phyloP scores from a whole-genome alignment of 2,888 invertebrate species.

The Sesamia inferens region DNA sequence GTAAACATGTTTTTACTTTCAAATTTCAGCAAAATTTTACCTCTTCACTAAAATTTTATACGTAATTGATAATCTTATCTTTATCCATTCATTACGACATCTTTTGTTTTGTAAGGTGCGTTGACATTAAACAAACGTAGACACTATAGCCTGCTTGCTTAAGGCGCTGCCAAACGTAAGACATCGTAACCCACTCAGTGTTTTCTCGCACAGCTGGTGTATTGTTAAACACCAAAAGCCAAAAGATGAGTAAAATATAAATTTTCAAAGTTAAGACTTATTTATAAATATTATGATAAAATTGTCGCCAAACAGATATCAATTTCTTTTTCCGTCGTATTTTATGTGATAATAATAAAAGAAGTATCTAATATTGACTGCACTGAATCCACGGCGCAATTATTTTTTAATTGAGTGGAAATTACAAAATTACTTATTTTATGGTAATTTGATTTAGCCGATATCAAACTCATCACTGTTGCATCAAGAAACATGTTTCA shows the following conservation, averaged over 20 bases:
- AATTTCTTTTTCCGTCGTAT: neutral
- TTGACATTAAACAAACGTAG: conserved; percentile 13
- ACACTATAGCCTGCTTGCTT: neutral
- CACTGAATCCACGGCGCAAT: neutral
- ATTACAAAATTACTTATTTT: neutral
- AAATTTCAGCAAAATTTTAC: conserved; percentile 28
- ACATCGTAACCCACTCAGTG: neutral
- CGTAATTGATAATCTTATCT: conserved; percentile 47
- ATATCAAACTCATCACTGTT: neutral
- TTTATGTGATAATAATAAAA: neutral
- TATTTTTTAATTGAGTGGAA: neutral
- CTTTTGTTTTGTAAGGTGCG: conserved; percentile 25
- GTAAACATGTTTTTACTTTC: conserved; percentile 55
- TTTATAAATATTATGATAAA: neutral
- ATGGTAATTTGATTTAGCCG: neutral
- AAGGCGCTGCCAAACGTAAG: neutral
- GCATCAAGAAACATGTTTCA: neutral
- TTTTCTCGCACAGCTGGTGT: neutral
- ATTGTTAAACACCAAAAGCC: neutral
- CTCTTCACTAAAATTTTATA: conserved; percentile 18
- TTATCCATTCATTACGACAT: conserved; percentile 9
- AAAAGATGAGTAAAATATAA: neutral
- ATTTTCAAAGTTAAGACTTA: neutral
- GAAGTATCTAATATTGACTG: neutral
- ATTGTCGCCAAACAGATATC: neutral